Evolutionary conservation across 2,113 vertebrate genomes (phyloP).

Genomic region (Telmatochromis brichardi): DNA sequence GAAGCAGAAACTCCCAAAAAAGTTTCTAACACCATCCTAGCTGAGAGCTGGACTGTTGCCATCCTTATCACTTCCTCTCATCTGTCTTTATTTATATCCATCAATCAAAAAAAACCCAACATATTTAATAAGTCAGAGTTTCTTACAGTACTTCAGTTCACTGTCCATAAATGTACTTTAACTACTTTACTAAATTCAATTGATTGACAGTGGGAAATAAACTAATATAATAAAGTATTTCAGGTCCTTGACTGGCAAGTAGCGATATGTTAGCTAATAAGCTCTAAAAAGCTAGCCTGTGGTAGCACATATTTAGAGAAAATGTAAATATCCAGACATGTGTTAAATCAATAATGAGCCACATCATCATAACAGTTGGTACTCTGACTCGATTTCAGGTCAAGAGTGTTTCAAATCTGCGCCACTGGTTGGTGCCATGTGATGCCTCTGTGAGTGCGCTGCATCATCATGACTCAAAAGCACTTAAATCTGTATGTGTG

Average conservation of each 20-base stretch:
- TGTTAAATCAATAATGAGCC: background rate
- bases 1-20: background rate
- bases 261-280: background rate
- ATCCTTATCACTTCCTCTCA: background rate
- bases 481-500: background rate
- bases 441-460: background rate
- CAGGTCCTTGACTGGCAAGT: background rate
- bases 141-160: background rate
- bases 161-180: background rate
- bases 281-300: background rate
- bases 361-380: background rate
- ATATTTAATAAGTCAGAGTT: background rate
- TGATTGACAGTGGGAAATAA: background rate
- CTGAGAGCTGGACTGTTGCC: background rate
- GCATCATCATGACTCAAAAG: background rate
- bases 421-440: background rate
- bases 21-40: background rate
- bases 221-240: background rate
- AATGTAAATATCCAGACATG: background rate
- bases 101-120: accelerated
- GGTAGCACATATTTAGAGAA: background rate
- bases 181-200: background rate
- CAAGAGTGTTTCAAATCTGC: background rate
- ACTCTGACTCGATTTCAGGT: background rate
- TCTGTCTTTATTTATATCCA: background rate